These are phyloP conservation scores for Dynastes maya DNA, from an alignment of 2,888 invertebrate genomes.

Conservation along the genomic window DNA sequence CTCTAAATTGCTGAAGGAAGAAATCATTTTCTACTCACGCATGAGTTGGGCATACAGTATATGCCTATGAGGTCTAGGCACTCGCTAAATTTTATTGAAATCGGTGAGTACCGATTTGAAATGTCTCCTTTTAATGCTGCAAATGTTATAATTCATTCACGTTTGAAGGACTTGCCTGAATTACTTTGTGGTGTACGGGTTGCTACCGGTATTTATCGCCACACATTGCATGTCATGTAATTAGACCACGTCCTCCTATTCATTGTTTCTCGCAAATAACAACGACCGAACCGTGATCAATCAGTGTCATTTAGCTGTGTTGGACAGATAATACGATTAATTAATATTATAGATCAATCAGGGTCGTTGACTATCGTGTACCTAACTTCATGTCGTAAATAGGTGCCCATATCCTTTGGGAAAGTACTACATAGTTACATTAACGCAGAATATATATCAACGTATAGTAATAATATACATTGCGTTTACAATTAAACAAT, in stretches of 20 bases:
- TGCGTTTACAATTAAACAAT: background rate
- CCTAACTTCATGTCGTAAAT: background rate
- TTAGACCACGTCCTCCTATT: background rate
- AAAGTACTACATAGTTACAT: background rate
- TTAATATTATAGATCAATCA: conserved; percentile 15
- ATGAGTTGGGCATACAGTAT: too few relatives aligned
- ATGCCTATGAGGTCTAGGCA: too few relatives aligned
- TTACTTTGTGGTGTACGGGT: too few relatives aligned
- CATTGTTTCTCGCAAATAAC: background rate
- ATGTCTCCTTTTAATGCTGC: too few relatives aligned
- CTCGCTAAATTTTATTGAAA: too few relatives aligned
- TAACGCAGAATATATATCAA: background rate
- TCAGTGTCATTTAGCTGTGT: conserved; percentile 15
- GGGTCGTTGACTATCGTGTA: background rate
- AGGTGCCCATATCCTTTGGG: background rate
- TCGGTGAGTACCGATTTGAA: too few relatives aligned
- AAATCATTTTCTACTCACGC: too few relatives aligned
- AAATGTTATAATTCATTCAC: too few relatives aligned
- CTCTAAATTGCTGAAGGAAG: too few relatives aligned
- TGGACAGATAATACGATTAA: background rate
- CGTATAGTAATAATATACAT: background rate
- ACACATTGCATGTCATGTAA: background rate
- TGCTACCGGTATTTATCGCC: background rate
- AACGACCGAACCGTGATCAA: background rate
- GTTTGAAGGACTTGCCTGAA: too few relatives aligned